Evolutionary conservation across 2,113 vertebrate genomes (phyloP).

Genomic region (Oceanodroma tethys): DNA sequence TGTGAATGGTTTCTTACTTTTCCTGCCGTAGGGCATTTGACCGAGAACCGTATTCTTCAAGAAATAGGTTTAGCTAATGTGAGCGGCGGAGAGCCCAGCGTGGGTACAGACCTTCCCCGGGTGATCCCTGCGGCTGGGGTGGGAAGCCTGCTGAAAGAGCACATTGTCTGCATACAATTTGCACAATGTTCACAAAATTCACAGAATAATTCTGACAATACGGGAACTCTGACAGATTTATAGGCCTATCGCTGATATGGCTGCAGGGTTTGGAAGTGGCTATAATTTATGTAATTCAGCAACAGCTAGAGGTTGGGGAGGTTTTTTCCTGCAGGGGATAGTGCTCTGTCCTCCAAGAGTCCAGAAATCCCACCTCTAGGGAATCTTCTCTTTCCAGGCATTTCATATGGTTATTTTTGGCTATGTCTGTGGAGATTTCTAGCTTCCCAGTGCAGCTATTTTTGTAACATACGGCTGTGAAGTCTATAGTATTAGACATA

Average conservation of each 20-base stretch:
- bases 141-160: constrained; percentile 8
- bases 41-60: neutral
- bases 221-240: neutral
- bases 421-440: constrained; percentile 22
- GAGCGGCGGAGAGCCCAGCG: accelerated
- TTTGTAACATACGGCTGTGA: constrained; percentile 13
- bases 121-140: neutral
- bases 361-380: constrained; percentile 19
- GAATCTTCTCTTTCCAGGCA: constrained; percentile 37
- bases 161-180: neutral
- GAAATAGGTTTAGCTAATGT: neutral
- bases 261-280: neutral
- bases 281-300: neutral
- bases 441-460: constrained; percentile 24
- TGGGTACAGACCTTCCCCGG: neutral
- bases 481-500: neutral
- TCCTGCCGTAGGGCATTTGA: neutral
- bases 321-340: neutral
- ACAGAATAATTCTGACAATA: neutral
- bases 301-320: neutral
- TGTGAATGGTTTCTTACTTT: neutral
- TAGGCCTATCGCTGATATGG: neutral
- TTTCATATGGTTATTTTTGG: constrained; percentile 51
- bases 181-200: neutral
- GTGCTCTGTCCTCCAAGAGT: neutral